These are phyloP conservation scores for Melipona bicolor DNA, from an alignment of 2,888 invertebrate species.

Conservation along the genomic window DNA sequence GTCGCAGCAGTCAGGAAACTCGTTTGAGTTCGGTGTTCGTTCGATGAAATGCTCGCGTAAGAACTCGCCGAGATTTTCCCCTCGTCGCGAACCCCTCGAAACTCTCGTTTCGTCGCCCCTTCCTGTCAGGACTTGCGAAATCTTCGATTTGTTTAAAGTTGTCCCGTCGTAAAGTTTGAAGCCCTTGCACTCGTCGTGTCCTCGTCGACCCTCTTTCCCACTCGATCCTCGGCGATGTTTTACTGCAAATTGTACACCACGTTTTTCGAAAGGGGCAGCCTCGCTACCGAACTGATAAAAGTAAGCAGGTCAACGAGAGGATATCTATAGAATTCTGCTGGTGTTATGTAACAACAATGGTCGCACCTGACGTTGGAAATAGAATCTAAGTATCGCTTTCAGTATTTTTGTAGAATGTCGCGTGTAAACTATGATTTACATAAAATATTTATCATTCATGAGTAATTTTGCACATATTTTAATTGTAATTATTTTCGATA, in stretches of 20 bases:
- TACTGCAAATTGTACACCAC: constrained; percentile 28
- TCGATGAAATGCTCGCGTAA: not conserved
- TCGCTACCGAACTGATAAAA: constrained; percentile 2
- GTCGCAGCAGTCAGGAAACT: constrained; percentile 13
- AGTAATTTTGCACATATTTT: no score
- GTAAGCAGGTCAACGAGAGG: not conserved
- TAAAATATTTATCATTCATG: no score
- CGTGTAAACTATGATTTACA: no score
- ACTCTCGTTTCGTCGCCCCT: constrained; percentile 5
- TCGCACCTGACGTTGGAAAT: not conserved
- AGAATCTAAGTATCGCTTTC: no score
- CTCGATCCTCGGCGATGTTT: constrained; percentile 8
- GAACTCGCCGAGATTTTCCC: constrained; percentile 8
- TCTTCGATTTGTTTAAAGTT: constrained; percentile 53
- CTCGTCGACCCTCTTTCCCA: constrained; percentile 15
- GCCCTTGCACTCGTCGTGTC: constrained; percentile 23
- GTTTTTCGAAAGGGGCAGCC: not conserved
- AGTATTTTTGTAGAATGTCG: no score
- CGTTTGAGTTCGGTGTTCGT: not conserved
- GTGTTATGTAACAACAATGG: not conserved
- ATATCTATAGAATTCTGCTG: not conserved
- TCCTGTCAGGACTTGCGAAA: not conserved
- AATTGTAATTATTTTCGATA: no score
- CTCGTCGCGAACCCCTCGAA: not conserved
- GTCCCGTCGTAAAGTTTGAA: constrained; percentile 25